phyloP scores from a whole-genome alignment of 1,140 invertebrate genomes.

The Bombus terrestris region DNA sequence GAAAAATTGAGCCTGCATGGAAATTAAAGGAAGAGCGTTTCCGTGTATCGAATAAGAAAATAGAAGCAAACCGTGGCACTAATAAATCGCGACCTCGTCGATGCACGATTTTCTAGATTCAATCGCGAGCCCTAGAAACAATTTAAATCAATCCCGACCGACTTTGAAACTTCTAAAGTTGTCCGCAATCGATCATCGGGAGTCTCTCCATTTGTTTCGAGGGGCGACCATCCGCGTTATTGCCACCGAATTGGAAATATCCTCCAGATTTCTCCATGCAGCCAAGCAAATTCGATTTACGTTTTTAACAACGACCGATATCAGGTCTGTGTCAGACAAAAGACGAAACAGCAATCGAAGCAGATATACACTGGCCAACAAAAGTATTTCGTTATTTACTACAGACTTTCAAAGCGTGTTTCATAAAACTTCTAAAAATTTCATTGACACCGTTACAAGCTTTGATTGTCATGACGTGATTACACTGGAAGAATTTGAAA shows the following conservation, averaged over 20 bases:
- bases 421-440: too few species aligned
- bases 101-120: not conserved
- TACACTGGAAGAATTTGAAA: too few species aligned
- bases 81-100: constrained; percentile 6
- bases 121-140: not conserved
- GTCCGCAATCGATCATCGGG: not conserved
- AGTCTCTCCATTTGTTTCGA: not conserved
- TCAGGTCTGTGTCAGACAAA: not conserved
- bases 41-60: not conserved
- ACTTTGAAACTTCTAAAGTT: not conserved
- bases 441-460: too few species aligned
- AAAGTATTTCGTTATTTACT: too few species aligned
- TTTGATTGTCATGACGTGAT: too few species aligned
- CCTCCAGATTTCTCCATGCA: not conserved
- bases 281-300: not conserved
- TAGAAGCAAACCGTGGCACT: not conserved
- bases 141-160: not conserved
- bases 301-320: not conserved
- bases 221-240: not conserved
- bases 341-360: too few species aligned
- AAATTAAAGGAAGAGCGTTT: constrained; percentile 1
- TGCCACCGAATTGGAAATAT: not conserved
- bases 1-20: too few species aligned
- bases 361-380: too few species aligned
- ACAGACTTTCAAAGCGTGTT: too few species aligned